Percentiles rank a stretch among this genome's conserved stretches.
phyloP scores from a whole-genome alignment of 2,797 vertebrate species.

The Diplodus puntazzo region DNA sequence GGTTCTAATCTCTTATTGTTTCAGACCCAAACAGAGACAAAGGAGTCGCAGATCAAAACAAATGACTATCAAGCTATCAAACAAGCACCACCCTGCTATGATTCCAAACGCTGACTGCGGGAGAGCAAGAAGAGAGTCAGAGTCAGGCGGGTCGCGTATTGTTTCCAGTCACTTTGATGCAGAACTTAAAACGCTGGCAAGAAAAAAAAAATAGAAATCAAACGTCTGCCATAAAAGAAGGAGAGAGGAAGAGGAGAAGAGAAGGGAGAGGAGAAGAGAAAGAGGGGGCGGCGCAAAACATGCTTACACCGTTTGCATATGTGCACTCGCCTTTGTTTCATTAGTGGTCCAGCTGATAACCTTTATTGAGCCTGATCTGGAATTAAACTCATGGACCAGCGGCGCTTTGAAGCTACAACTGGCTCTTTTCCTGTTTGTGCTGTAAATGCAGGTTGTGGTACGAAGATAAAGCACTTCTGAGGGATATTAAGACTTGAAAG shows the following conservation, averaged over 20 bases:
- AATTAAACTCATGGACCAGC: constrained; percentile 90
- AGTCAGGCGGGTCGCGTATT: constrained; percentile 85
- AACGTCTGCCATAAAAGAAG: constrained; percentile 87
- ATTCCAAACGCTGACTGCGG: constrained; percentile 80
- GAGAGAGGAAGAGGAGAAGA: constrained; percentile 56
- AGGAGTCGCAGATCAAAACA: constrained; percentile 91
- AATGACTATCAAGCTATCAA: constrained; percentile 89
- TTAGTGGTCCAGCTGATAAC: constrained; percentile 92
- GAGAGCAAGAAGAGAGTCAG: constrained; percentile 83
- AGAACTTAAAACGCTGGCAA: constrained; percentile 88
- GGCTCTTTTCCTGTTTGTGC: constrained; percentile 94
- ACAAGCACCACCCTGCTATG: constrained; percentile 83
- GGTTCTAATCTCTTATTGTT: constrained; percentile 87
- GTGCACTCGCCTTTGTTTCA: constrained; percentile 91
- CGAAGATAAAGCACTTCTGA: constrained; percentile 97
- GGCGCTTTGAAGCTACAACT: constrained; percentile 90
- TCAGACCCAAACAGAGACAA: constrained; percentile 85
- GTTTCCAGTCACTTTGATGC: constrained; percentile 91
- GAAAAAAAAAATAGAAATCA: constrained; percentile 83
- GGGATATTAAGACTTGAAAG: constrained; percentile 96
- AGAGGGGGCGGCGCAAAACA: constrained; percentile 68
- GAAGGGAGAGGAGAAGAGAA: constrained; percentile 44
- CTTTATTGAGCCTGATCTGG: constrained; percentile 96
- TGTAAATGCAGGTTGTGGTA: constrained; percentile 91
- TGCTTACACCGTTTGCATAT: constrained; percentile 66